Conservation (phyloP, 1,140 invertebrate genomes). For the Lepidurus packardi region DNA sequence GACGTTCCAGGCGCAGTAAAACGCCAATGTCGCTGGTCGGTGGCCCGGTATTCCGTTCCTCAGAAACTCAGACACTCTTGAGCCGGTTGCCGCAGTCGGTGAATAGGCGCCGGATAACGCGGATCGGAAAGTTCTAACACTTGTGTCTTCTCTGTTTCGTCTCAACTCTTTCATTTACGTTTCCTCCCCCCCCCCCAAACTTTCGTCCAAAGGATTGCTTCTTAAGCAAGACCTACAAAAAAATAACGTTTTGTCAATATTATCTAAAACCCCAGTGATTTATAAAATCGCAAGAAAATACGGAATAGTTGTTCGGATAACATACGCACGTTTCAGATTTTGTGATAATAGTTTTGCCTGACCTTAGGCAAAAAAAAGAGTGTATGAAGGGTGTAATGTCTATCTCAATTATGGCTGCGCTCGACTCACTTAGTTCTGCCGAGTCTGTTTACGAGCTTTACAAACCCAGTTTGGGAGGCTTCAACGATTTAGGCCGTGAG, state of each 20-base stretch:
- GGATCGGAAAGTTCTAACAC: background rate
- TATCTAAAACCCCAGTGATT: too few relatives aligned
- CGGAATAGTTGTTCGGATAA: too few relatives aligned
- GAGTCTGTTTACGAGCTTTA: background rate
- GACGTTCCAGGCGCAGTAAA: background rate
- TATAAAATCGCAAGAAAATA: too few relatives aligned
- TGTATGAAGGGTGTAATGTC: background rate
- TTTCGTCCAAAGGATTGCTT: too few relatives aligned
- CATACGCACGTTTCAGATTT: too few relatives aligned
- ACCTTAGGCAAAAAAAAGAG: background rate
- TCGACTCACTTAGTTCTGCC: background rate
- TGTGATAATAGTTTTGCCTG: too few relatives aligned
- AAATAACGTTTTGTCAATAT: too few relatives aligned
- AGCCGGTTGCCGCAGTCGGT: constrained; percentile 6
- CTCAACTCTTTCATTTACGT: background rate
- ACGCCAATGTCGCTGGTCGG: too few relatives aligned
- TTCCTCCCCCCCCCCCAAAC: too few relatives aligned
- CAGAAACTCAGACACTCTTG: background rate
- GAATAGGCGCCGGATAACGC: background rate
- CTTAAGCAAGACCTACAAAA: too few relatives aligned
- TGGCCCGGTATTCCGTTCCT: too few relatives aligned
- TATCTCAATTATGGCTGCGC: background rate
- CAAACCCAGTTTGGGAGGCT: background rate
- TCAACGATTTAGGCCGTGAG: background rate
- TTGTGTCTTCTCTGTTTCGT: background rate